Conservation (phyloP, 1,140 invertebrate genomes). For the Thereuonema tuberculata region DNA sequence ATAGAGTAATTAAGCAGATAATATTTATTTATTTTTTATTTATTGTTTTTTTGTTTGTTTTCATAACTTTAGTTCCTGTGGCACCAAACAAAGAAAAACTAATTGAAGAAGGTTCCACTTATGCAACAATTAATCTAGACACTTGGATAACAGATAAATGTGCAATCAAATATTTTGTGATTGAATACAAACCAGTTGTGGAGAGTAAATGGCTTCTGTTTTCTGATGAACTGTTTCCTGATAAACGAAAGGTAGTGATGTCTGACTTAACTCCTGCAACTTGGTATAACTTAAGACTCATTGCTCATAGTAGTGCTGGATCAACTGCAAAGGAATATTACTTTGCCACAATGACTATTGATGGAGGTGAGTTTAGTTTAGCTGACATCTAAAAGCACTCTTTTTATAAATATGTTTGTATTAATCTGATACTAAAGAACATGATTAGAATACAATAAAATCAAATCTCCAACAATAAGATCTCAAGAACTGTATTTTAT, state of each 20-base stretch:
- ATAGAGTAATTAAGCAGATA: no score
- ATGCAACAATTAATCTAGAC: constrained; percentile 28
- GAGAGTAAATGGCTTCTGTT: constrained; percentile 62
- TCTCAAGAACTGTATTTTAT: no score
- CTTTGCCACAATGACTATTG: constrained; percentile 84
- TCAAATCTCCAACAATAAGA: no score
- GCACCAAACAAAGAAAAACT: constrained; percentile 15
- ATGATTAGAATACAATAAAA: no score
- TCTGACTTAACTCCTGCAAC: constrained; percentile 80
- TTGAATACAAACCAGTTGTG: not conserved
- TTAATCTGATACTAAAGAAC: no score
- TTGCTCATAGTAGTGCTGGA: constrained; percentile 88
- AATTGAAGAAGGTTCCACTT: constrained; percentile 28
- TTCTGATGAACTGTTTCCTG: constrained; percentile 78
- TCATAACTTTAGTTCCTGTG: no score
- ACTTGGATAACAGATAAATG: constrained; percentile 25
- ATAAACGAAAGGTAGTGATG: constrained; percentile 71
- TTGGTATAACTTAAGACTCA: constrained; percentile 70
- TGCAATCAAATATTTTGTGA: not conserved
- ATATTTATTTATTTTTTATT: no score
- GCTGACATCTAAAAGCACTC: no score
- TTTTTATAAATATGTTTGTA: no score
- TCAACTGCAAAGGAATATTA: constrained; percentile 86
- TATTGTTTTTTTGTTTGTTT: no score
- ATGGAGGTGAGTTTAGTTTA: constrained; percentile 62